A percentile compares a stretch with the other conserved stretches of the same genome.
These are phyloP conservation scores for Pristionchus fissidentatus DNA, from an alignment of 2,888 invertebrate species.

Conservation along the genomic window DNA sequence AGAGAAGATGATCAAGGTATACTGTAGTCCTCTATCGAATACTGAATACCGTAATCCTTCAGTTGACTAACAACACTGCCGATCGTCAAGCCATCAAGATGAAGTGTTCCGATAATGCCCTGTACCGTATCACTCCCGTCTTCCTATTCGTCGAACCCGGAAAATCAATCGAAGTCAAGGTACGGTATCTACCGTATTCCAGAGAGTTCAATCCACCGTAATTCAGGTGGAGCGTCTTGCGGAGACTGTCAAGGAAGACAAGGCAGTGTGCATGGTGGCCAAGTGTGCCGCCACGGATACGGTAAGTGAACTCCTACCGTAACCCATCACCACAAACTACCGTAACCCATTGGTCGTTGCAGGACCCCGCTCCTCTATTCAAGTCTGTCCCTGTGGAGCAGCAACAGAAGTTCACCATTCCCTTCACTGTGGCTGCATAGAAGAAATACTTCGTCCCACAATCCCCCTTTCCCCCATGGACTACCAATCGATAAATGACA, in stretches of 20 bases:
- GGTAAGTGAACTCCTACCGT: not conserved
- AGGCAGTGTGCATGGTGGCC: constrained; percentile 38
- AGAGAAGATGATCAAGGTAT: constrained; percentile 38
- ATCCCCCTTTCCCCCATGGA: too few species aligned
- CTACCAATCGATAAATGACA: too few species aligned
- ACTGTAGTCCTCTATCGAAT: not conserved
- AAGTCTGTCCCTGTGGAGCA: constrained; percentile 41
- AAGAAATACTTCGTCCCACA: too few species aligned
- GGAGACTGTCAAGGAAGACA: constrained; percentile 42
- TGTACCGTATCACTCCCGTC: constrained; percentile 41
- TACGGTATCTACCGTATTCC: not conserved
- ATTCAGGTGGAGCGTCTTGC: not conserved
- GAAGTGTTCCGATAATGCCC: constrained; percentile 41
- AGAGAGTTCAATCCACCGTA: not conserved
- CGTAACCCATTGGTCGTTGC: not conserved
- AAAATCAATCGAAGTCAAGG: constrained; percentile 27
- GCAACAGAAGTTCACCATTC: constrained; percentile 39
- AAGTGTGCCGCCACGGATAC: constrained; percentile 23
- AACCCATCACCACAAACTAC: too few species aligned
- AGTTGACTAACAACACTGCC: constrained; percentile 9
- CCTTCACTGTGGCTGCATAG: constrained; percentile 46
- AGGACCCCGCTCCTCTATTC: constrained; percentile 26
- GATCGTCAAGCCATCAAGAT: constrained; percentile 42
- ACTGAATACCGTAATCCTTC: not conserved
- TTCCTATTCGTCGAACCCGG: constrained; percentile 39